phyloP scores from a whole-genome alignment of 2,113 vertebrate genomes.

The Tetrax tetrax region DNA sequence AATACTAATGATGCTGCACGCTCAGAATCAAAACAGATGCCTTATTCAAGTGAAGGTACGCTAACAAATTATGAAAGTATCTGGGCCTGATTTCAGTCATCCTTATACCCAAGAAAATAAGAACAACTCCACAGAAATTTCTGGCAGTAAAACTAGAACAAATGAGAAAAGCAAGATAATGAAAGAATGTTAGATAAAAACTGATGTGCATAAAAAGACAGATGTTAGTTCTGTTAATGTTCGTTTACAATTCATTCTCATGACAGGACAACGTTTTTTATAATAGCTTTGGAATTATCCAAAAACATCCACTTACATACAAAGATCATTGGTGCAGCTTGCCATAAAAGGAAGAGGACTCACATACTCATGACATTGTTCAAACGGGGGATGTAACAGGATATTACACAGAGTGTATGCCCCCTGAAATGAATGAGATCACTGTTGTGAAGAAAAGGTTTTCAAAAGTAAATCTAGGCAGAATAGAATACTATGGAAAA shows the following conservation, averaged over 20 bases:
- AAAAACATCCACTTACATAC: slow-evolving; percentile 83
- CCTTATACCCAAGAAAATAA: neutral
- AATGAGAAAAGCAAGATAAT: neutral
- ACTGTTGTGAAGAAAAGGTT: neutral
- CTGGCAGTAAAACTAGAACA: neutral
- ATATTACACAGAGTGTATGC: slow-evolving; percentile 79
- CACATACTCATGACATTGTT: slow-evolving; percentile 89
- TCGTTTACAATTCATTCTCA: neutral
- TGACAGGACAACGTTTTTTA: accelerated
- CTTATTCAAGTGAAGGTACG: neutral
- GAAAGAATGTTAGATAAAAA: neutral
- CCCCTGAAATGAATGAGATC: slow-evolving; percentile 72
- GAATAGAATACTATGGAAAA: neutral
- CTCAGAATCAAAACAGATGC: neutral
- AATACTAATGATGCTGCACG: neutral
- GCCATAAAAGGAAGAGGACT: slow-evolving; percentile 91
- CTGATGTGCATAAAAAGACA: neutral
- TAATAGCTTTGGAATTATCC: neutral
- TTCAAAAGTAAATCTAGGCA: neutral
- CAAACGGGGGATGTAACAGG: slow-evolving; percentile 85
- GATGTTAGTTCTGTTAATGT: neutral
- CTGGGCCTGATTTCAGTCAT: neutral
- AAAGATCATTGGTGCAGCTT: slow-evolving; percentile 94
- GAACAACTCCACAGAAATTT: neutral
- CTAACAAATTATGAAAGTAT: neutral